These are phyloP conservation scores for Achlya flavicornis DNA, from an alignment of 2,888 invertebrate species.

Conservation along the genomic window DNA sequence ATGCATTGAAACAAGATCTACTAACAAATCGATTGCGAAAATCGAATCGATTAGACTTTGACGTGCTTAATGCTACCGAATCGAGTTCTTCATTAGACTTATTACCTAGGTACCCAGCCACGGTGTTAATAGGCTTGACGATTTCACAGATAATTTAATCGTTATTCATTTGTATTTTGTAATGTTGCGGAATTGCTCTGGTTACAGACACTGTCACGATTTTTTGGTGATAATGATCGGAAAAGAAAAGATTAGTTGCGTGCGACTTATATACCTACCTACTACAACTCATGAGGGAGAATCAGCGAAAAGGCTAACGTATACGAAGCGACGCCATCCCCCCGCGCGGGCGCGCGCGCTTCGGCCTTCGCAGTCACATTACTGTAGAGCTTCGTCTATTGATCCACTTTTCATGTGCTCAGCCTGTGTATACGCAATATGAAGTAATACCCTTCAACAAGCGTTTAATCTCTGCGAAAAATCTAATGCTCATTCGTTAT, in stretches of 20 bases:
- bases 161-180: slow-evolving; percentile 25
- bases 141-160: slow-evolving; percentile 27
- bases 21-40: slow-evolving; percentile 36
- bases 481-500: slow-evolving; percentile 13
- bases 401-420: slow-evolving; percentile 61
- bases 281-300: slow-evolving; percentile 14
- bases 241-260: slow-evolving; percentile 25
- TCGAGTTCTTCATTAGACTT: slow-evolving; percentile 20
- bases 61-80: slow-evolving; percentile 25
- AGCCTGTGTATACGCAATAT: slow-evolving; percentile 35
- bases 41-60: slow-evolving; percentile 24
- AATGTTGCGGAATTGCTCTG: slow-evolving; percentile 27
- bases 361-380: slow-evolving; percentile 68
- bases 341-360: slow-evolving; percentile 20
- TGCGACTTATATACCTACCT: slow-evolving; percentile 23
- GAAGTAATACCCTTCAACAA: slow-evolving; percentile 48
- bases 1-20: slow-evolving; percentile 19
- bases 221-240: slow-evolving; percentile 19
- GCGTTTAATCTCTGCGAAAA: slow-evolving; percentile 32
- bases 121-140: slow-evolving; percentile 27
- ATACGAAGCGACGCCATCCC: slow-evolving; percentile 22
- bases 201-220: slow-evolving; percentile 29
- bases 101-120: slow-evolving; percentile 14
- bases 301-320: slow-evolving; percentile 30
- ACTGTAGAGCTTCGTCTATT: slow-evolving; percentile 56